These are phyloP conservation scores for Benthosema pterotum DNA, from an alignment of 2,797 vertebrate species.

Conservation along the genomic window DNA sequence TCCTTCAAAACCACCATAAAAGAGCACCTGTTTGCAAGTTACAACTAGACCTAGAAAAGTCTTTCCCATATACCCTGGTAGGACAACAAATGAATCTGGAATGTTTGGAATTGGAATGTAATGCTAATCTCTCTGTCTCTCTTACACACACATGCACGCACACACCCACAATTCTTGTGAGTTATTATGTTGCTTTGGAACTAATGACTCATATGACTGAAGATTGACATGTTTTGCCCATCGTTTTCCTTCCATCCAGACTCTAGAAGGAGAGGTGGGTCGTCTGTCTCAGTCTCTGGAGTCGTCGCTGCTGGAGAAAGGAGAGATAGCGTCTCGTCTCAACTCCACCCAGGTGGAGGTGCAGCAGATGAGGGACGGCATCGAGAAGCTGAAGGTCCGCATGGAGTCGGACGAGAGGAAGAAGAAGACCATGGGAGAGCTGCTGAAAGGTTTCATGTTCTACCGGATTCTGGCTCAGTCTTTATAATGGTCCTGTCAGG, in stretches of 20 bases:
- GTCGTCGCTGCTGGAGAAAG: constrained; percentile 85
- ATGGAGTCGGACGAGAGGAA: constrained; percentile 91
- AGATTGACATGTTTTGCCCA: not conserved
- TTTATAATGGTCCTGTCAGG: not conserved
- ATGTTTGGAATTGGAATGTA: too few relatives aligned
- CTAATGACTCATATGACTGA: too few relatives aligned
- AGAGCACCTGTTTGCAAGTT: too few relatives aligned
- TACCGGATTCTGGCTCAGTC: too few relatives aligned
- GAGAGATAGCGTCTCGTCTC: constrained; percentile 85
- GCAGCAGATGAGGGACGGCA: constrained; percentile 83
- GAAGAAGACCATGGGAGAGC: constrained; percentile 77
- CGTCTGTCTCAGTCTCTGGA: constrained; percentile 82
- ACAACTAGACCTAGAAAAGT: too few relatives aligned
- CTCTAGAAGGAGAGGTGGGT: constrained; percentile 78
- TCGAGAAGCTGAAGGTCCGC: constrained; percentile 90
- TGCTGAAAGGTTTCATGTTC: constrained; percentile 75
- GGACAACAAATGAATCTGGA: too few relatives aligned
- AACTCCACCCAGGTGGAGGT: constrained; percentile 87
- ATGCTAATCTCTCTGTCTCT: too few relatives aligned
- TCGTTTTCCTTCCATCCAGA: constrained; percentile 22
- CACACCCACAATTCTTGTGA: too few relatives aligned
- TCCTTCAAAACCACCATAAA: too few relatives aligned
- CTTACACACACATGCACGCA: too few relatives aligned
- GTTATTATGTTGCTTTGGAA: too few relatives aligned
- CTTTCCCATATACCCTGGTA: too few relatives aligned